Percentiles rank a stretch among this genome's conserved stretches.
Conservation (phyloP, 2,888 invertebrate species). For the Calameuta pallipes region DNA sequence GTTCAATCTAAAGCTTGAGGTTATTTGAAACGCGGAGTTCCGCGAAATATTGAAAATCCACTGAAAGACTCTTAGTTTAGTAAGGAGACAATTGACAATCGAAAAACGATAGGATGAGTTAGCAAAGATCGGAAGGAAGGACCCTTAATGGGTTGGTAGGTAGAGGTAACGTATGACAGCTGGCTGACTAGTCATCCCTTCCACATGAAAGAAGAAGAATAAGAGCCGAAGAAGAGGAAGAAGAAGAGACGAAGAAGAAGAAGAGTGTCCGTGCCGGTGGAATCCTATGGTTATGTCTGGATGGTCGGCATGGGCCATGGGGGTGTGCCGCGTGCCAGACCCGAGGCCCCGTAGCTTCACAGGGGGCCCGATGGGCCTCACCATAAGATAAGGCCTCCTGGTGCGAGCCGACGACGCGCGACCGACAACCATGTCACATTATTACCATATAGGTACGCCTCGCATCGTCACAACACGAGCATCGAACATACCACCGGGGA, state of each 20-base stretch:
- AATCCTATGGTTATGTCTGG: conserved; percentile 6
- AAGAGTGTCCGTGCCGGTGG: conserved; percentile 11
- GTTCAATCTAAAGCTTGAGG: neutral
- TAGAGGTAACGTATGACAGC: neutral
- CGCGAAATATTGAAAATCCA: neutral
- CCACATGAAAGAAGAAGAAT: conserved; percentile 23
- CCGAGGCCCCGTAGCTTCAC: conserved; percentile 57
- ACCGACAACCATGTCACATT: conserved; percentile 65
- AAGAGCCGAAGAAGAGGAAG: conserved; percentile 36
- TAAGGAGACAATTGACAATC: neutral
- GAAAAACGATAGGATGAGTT: neutral
- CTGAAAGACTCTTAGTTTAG: neutral
- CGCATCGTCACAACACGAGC: conserved; percentile 60
- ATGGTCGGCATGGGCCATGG: conserved; percentile 34
- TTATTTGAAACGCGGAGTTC: neutral
- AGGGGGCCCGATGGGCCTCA: conserved; percentile 57
- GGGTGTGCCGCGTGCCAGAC: conserved; percentile 63
- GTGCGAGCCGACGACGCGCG: conserved; percentile 63
- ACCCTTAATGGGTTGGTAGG: neutral
- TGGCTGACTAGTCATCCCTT: conserved; percentile 29
- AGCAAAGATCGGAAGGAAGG: neutral
- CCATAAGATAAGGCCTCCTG: conserved; percentile 62
- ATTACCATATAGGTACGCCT: conserved; percentile 62
- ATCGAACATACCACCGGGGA: conserved; percentile 31
- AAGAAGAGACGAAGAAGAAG: conserved; percentile 25